These are phyloP conservation scores for Andrena bicolor DNA, from an alignment of 2,888 invertebrate genomes.

Conservation along the genomic window DNA sequence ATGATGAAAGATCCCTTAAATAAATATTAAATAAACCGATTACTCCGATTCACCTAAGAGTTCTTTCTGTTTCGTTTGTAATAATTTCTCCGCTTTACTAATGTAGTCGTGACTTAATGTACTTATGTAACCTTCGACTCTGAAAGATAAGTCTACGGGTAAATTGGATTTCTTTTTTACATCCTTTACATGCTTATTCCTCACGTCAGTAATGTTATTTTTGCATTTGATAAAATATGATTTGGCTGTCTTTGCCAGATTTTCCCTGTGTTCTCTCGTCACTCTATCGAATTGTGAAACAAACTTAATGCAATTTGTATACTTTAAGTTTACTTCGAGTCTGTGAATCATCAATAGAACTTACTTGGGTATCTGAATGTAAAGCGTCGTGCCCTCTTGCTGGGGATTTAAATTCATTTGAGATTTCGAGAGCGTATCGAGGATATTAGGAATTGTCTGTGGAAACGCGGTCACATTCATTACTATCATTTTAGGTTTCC, in stretches of 20 bases:
- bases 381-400: slow-evolving; percentile 96
- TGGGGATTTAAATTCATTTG: slow-evolving; percentile 97
- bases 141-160: slow-evolving; percentile 90
- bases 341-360: slow-evolving; percentile 74
- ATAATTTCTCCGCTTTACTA: slow-evolving; percentile 88
- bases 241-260: slow-evolving; percentile 95
- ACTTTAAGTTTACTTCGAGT: background rate
- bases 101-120: slow-evolving; percentile 90
- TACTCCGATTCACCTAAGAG: slow-evolving; percentile 85
- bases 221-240: slow-evolving; percentile 92
- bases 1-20: background rate
- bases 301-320: slow-evolving; percentile 17
- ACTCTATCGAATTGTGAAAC: slow-evolving; percentile 86
- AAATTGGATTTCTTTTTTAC: slow-evolving; percentile 90
- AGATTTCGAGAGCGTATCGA: slow-evolving; percentile 91
- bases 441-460: slow-evolving; percentile 92
- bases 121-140: slow-evolving; percentile 90
- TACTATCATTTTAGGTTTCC: slow-evolving; percentile 94
- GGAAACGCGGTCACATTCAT: slow-evolving; percentile 94
- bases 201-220: slow-evolving; percentile 91
- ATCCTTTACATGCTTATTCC: slow-evolving; percentile 90
- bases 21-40: background rate
- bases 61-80: slow-evolving; percentile 91
- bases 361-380: slow-evolving; percentile 95
- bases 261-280: slow-evolving; percentile 96